Base-by-base conservation (phyloP, 2,797 vertebrate species). In the Hirundo rustica region DNA sequence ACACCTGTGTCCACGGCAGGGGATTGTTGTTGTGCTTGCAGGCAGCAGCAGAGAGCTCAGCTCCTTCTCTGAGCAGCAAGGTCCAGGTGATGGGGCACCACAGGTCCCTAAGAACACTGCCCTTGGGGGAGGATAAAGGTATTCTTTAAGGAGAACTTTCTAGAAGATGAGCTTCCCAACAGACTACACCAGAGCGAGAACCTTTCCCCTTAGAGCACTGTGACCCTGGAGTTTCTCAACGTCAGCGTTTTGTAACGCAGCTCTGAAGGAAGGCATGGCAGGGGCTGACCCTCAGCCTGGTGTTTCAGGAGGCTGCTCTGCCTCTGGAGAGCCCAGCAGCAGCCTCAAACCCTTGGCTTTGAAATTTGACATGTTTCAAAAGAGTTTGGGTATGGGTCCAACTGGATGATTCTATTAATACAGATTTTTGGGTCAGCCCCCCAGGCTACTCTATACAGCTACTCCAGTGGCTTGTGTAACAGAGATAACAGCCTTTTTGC, bases 301-400 rank as follows among this genome's bases (percentile, higher is more conserved):
- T 34, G 7, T 40, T 85, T 79, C n/a, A 36, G 66, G 77, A 71
- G 85, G 45, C 57, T 74, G 78, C 42, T 83, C 65, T 85, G 87
- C 75, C 83, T 77, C 84, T 57, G 42, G 71, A 94, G 71, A 87
- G 62, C 74, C 86, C 65, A 50, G 78, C 77, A 95, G 84, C 79
- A 51, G 34, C n/a, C 27, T 83, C 62, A 53, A 57, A 80, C 73
- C 82, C 79, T 62, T 95, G 78, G 40, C 88, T 79, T 83, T 81
- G 72, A 84, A 68, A 81, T 51, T 1, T 54, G 58, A 65, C 78
- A 45, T 11, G 2, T 70, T 92, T 81, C 81, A 54, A 26, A 38
- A 7, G 19, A 73, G 32, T 87, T 74, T 65, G 68, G 42, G 10
- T 73, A 11, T 2, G 9, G 50, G 8, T 86, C 55, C 58, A 66